Conservation (phyloP, 2,888 invertebrate species). For the Drosophila lutescens region DNA sequence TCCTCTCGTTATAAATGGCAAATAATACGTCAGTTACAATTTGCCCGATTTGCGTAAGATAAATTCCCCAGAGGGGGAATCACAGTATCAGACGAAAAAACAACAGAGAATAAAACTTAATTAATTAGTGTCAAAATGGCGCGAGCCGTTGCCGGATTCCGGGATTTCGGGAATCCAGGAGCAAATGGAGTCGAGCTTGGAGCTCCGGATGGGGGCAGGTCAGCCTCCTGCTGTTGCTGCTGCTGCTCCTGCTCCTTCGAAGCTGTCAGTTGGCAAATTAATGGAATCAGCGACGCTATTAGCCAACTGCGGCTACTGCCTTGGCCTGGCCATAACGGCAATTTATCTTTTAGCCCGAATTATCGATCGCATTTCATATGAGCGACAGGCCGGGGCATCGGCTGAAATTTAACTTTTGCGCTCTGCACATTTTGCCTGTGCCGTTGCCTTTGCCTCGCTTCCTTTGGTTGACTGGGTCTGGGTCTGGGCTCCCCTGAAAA, state of each 20-base stretch:
- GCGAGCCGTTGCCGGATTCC: conserved; percentile 38
- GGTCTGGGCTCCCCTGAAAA: conserved; percentile 42
- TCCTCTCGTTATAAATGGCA: conserved; percentile 32
- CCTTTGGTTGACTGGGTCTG: conserved; percentile 28
- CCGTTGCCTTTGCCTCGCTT: conserved; percentile 11
- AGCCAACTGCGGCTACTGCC: conserved; percentile 67
- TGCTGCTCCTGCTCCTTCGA: conserved; percentile 23
- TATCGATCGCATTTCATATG: conserved; percentile 73
- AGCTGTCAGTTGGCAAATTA: conserved; percentile 77
- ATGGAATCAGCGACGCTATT: conserved; percentile 78
- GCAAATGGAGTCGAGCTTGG: conserved; percentile 4
- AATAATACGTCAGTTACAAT: conserved; percentile 32
- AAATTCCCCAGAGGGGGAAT: conserved; percentile 23
- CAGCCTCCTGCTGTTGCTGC: conserved; percentile 7
- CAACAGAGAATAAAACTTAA: conserved; percentile 61
- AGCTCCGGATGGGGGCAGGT: conserved; percentile 5
- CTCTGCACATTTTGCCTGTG: conserved; percentile 34
- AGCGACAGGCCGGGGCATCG: conserved; percentile 19
- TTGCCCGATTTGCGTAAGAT: conserved; percentile 49
- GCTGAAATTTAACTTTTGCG: conserved; percentile 53
- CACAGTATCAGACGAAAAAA: conserved; percentile 15
- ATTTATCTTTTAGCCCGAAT: conserved; percentile 80
- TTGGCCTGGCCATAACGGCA: conserved; percentile 48
- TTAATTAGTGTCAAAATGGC: conserved; percentile 76
- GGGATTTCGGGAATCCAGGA: not conserved